Evolutionary conservation across 1,140 invertebrate species (phyloP).

Genomic region (Rhizoglyphus robini): DNA sequence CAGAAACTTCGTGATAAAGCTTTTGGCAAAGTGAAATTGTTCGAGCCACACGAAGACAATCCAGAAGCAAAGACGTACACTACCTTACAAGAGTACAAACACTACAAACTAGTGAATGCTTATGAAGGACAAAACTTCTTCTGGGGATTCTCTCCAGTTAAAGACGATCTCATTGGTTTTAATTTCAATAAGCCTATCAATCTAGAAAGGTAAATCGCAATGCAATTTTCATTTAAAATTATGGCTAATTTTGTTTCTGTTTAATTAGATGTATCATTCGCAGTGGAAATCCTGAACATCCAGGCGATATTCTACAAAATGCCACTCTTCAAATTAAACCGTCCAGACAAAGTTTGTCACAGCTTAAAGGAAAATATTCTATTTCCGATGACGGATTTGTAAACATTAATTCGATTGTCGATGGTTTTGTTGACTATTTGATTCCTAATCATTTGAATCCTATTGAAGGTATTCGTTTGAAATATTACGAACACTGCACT

Average conservation of each 20-base stretch:
- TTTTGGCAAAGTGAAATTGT: conserved; percentile 72
- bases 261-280: too few relatives aligned
- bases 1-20: conserved; percentile 90
- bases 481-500: conserved; percentile 61
- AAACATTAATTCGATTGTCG: conserved; percentile 48
- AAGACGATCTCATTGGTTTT: conserved; percentile 66
- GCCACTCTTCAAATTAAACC: conserved; percentile 70
- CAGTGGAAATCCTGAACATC: conserved; percentile 81
- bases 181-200: conserved; percentile 58
- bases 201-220: conserved; percentile 52
- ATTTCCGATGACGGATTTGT: conserved; percentile 53
- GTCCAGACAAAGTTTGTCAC: conserved; percentile 16
- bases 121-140: conserved; percentile 81
- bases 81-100: conserved; percentile 67
- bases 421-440: conserved; percentile 59
- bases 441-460: conserved; percentile 51
- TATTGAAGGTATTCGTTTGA: conserved; percentile 53
- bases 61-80: conserved; percentile 53
- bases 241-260: too few relatives aligned
- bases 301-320: conserved; percentile 70
- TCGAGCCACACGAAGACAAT: conserved; percentile 47
- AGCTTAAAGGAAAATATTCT: conserved; percentile 53
- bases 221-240: conserved; percentile 3
- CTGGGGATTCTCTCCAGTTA: conserved; percentile 74
- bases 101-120: conserved; percentile 61